These are phyloP conservation scores for Limnothrissa miodon DNA, from an alignment of 2,113 vertebrate genomes.

Conservation along the genomic window DNA sequence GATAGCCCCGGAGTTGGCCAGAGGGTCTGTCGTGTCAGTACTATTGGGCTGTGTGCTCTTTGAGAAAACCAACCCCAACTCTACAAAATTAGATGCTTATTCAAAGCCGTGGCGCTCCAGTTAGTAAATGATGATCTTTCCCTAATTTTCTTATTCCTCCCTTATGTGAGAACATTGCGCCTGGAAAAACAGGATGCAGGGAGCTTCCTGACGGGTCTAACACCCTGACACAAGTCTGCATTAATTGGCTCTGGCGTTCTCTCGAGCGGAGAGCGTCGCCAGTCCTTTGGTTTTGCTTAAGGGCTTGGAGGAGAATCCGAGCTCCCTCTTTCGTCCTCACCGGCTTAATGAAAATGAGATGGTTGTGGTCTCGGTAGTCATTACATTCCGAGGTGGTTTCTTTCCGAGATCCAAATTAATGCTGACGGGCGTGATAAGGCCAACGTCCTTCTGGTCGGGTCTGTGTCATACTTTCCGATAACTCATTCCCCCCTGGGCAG, in stretches of 20 bases:
- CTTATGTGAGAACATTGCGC: not conserved
- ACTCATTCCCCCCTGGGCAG: not conserved
- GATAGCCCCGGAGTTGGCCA: not conserved
- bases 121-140: not conserved
- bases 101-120: not conserved
- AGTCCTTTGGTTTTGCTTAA: constrained; percentile 6
- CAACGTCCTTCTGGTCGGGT: not conserved
- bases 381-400: not conserved
- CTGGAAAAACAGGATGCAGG: not conserved
- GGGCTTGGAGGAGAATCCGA: constrained; percentile 6
- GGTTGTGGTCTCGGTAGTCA: not conserved
- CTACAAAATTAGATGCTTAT: not conserved
- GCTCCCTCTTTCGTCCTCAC: not conserved
- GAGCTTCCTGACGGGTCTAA: not conserved
- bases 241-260: not conserved
- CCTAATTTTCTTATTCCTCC: not conserved
- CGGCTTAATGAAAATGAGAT: constrained; percentile 18
- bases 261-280: not conserved
- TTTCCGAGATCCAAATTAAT: constrained; percentile 17
- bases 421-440: constrained; percentile 1
- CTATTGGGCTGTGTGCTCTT: not conserved
- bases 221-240: not conserved
- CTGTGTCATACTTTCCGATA: constrained; percentile 26
- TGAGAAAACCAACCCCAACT: not conserved
- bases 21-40: not conserved